phyloP scores from a whole-genome alignment of 1,140 invertebrate species.

The Drosophila asahinai region DNA sequence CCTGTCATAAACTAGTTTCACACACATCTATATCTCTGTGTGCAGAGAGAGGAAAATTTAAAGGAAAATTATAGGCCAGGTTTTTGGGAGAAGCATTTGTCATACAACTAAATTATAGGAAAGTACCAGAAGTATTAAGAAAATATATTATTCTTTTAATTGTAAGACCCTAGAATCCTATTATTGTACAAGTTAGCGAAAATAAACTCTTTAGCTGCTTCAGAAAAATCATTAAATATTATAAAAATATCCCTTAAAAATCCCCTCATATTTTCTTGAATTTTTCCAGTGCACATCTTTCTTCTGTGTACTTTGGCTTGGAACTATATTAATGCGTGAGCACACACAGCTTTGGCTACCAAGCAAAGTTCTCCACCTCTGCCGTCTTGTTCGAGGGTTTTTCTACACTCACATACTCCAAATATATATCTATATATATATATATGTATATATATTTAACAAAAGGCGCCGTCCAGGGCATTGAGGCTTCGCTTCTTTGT shows the following conservation, averaged over 20 bases:
- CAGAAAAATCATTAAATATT: not conserved
- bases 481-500: slow-evolving; percentile 63
- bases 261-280: not conserved
- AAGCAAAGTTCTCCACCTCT: slow-evolving; percentile 20
- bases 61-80: not conserved
- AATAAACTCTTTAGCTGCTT: too few species aligned
- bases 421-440: slow-evolving; percentile 8
- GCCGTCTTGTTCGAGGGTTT: slow-evolving; percentile 49
- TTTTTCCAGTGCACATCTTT: slow-evolving; percentile 6
- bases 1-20: slow-evolving; percentile 84
- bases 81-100: not conserved
- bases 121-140: not conserved
- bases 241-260: too few species aligned
- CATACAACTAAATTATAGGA: not conserved
- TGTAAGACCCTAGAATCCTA: too few species aligned
- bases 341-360: slow-evolving; percentile 58
- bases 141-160: too few species aligned
- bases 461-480: slow-evolving; percentile 57
- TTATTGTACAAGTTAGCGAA: not conserved
- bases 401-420: slow-evolving; percentile 34
- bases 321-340: slow-evolving; percentile 77
- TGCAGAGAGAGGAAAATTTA: slow-evolving; percentile 12
- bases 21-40: slow-evolving; percentile 72
- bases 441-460: slow-evolving; percentile 38
- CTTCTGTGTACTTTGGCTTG: slow-evolving; percentile 19